Percentiles rank a stretch among this genome's conserved stretches.
Conservation (phyloP, 2,113 vertebrate genomes). For the Albula goreensis region DNA sequence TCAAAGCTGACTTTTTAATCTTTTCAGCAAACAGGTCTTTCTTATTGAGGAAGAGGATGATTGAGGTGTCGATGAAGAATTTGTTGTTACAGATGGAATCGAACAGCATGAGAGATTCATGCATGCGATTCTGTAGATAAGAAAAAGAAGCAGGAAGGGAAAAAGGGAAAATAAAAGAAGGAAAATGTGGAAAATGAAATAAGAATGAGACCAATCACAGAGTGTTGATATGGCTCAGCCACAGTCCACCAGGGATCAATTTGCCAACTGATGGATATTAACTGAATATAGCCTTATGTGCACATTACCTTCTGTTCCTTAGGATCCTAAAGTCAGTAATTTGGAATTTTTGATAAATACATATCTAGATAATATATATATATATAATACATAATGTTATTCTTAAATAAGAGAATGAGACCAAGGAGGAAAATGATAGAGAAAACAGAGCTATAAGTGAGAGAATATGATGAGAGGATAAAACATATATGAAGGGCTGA, state of each 20-base stretch:
- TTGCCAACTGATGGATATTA: no score
- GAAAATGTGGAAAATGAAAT: not conserved
- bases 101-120: slow-evolving; percentile 99
- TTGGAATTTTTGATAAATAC: no score
- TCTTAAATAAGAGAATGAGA: no score
- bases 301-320: no score
- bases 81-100: slow-evolving; percentile 99
- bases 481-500: no score
- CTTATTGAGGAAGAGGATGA: slow-evolving; percentile 99
- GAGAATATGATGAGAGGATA: no score
- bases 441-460: no score
- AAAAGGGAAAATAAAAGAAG: not conserved
- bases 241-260: not conserved
- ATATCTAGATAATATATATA: no score
- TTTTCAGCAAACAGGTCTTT: slow-evolving; percentile 97
- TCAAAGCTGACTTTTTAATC: slow-evolving; percentile 96
- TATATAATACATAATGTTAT: no score
- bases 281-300: no score
- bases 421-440: no score
- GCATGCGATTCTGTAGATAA: slow-evolving; percentile 92
- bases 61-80: slow-evolving; percentile 99
- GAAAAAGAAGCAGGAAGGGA: slow-evolving; percentile 32
- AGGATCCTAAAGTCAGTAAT: no score
- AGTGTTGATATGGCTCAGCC: not conserved
- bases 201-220: not conserved